A percentile compares a stretch with the other conserved stretches of the same genome.
Evolutionary conservation across 1,140 invertebrate genomes (phyloP).

Genomic region (Episyrphus balteatus): DNA sequence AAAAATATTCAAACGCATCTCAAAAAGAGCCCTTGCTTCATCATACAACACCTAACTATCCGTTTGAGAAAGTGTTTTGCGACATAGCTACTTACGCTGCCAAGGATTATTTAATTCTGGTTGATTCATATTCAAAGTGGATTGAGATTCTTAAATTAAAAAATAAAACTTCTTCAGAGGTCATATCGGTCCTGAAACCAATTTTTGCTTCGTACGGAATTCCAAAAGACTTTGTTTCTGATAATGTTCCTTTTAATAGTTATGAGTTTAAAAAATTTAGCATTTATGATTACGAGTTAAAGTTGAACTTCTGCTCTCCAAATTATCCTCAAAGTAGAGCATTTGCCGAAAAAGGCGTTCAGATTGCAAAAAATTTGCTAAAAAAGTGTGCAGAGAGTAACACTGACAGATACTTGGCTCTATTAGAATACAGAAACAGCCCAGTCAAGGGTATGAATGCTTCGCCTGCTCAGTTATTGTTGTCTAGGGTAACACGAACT

Average conservation of each 20-base stretch:
- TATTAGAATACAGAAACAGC: constrained; percentile 10
- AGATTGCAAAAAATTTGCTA: constrained; percentile 19
- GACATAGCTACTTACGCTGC: too few species aligned
- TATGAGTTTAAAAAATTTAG: constrained; percentile 18
- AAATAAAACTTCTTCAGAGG: too few species aligned
- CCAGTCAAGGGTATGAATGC: constrained; percentile 6
- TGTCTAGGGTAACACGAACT: constrained; percentile 7
- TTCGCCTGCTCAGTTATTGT: constrained; percentile 13
- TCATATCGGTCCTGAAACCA: too few species aligned
- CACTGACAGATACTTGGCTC: constrained; percentile 7
- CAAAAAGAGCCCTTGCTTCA: too few species aligned
- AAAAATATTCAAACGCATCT: constrained; percentile 15
- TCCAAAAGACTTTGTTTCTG: constrained; percentile 16
- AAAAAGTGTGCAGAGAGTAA: too few species aligned
- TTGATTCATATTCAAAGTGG: too few species aligned
- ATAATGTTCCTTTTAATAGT: constrained; percentile 21
- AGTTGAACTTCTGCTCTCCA: constrained; percentile 15
- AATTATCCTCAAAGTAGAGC: constrained; percentile 22
- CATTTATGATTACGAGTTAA: neutral
- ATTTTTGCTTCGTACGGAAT: constrained; percentile 21
- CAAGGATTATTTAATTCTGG: too few species aligned
- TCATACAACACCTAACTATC: too few species aligned
- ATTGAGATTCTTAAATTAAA: too few species aligned
- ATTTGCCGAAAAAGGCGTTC: constrained; percentile 19
- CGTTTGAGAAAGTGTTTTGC: too few species aligned